Evolutionary conservation across 2,888 invertebrate species (phyloP).

Genomic region (Theodoxus fluviatilis): DNA sequence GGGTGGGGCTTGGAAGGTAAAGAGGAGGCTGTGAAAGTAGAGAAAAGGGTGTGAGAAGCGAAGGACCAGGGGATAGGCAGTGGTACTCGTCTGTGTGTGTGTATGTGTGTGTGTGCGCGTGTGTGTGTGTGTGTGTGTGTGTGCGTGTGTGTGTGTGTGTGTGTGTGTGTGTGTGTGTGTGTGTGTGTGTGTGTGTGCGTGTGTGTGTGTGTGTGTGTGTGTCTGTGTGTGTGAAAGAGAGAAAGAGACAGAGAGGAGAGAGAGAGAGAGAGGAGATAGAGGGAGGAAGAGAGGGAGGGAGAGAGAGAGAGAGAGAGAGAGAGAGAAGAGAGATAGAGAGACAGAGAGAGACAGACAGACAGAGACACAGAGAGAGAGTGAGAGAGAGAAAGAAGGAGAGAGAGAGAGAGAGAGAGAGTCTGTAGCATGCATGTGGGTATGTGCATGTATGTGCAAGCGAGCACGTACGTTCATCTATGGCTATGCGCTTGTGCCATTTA

Average conservation of each 20-base stretch:
- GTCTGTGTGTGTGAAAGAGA: conserved; percentile 10
- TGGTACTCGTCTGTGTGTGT: too few species aligned
- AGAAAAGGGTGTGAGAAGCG: too few species aligned
- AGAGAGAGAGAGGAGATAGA: background rate
- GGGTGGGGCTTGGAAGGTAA: too few species aligned
- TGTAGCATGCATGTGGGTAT: background rate
- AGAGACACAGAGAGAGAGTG: conserved; percentile 1
- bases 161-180: too few species aligned
- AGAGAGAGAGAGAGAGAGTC: background rate
- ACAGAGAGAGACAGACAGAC: background rate
- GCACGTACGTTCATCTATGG: background rate
- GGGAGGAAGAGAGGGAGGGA: conserved; percentile 6
- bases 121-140: too few species aligned
- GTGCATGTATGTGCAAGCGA: background rate
- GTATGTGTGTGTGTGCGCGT: too few species aligned
- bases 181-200: too few species aligned
- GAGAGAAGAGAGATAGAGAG: background rate
- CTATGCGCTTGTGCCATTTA: background rate
- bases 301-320: background rate
- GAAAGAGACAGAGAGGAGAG: background rate
- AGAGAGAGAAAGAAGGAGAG: conserved; percentile 11
- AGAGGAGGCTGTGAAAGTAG: too few species aligned
- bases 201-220: too few species aligned
- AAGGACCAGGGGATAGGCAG: too few species aligned
- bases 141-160: too few species aligned